Evolutionary conservation across 2,797 vertebrate genomes (phyloP), one percentile per base, ranked within the genome.

Genomic region (Saxicola maurus): DNA sequence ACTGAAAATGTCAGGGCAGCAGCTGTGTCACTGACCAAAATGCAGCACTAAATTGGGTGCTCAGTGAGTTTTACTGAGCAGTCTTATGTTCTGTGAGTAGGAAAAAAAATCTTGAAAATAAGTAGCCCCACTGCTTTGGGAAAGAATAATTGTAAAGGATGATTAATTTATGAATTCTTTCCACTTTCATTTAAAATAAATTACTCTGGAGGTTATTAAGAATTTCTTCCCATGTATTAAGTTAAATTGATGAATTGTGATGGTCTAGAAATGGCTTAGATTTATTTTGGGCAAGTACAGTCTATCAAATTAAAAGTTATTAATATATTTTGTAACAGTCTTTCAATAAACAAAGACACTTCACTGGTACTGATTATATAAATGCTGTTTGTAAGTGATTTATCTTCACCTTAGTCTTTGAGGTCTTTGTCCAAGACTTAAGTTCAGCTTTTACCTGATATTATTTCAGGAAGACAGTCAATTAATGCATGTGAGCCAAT

Each of bases 91-190:
- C 17, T 65, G 30, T 30, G 30, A 56, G 8, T 23, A 56, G 38
- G 27, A 64, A 56, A 25, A 25, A 85, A 38, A 57, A 4, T 83
- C 13, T 43, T 89, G 48, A 81, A 59, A 61, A 31, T 46, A 64
- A 40, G 25, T 19, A 37, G 12, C 73, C 21, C 42, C 19, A 17
- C 24, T 52, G 55, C 64, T 33, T 7, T 59, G 13, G 33, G 35
- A 78, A 83, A 74, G n/a, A 84, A 66, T 76, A 83, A 75, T 77
- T 92, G 24, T 74, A 82, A 85, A 48, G 13, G 3, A 45, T 90
- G 59, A 82, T 78, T 82, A 57, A 73, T 87, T 87, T 74, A 56
- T 79, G 21, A 87, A 59, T 76, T 90, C 24, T 87, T 89, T 84
- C 67, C 13, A 38, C 17, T 90, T 93, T 65, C 11, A 33, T 87